Conservation (phyloP, 2,888 invertebrate genomes). For the Aspidapion aeneum region DNA sequence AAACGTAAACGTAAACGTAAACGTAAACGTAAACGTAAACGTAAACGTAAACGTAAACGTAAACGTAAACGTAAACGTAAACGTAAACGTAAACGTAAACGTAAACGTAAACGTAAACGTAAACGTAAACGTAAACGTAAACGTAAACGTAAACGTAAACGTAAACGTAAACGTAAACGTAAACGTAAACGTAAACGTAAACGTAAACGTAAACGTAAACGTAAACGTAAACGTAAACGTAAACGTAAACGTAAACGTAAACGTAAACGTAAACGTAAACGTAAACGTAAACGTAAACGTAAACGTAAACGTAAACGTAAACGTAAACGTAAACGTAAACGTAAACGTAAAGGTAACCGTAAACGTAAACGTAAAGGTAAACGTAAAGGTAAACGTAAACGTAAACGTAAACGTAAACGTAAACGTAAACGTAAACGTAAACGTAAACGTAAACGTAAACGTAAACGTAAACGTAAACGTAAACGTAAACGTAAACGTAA, state of each 20-base stretch:
- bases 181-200: neutral
- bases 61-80: neutral
- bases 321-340: neutral
- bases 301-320: neutral
- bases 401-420: neutral
- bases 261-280: neutral
- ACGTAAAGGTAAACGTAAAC: neutral
- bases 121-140: neutral
- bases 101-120: neutral
- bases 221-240: neutral
- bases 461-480: neutral
- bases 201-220: neutral
- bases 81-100: neutral
- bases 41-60: neutral
- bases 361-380: neutral
- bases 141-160: neutral
- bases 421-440: neutral
- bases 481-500: neutral
- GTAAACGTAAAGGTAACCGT: neutral
- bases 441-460: neutral
- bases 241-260: neutral
- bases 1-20: neutral
- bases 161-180: neutral
- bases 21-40: neutral
- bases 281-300: neutral